These are phyloP conservation scores for Piprites chloris DNA, from an alignment of 2,113 vertebrate species.

Conservation along the genomic window DNA sequence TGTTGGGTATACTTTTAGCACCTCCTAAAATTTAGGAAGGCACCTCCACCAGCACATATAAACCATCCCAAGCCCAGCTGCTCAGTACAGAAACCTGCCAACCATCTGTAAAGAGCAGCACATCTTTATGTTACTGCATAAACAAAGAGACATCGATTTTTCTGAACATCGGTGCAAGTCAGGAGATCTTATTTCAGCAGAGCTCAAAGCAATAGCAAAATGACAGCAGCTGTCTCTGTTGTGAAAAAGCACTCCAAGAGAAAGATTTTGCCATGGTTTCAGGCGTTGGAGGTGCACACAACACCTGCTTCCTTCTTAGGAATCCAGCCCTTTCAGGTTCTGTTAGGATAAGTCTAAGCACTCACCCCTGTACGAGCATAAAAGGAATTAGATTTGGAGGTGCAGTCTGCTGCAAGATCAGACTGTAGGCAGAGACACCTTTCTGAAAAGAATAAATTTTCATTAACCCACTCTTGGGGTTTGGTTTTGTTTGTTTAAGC, in stretches of 20 bases:
- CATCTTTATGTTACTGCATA: neutral
- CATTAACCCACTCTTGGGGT: neutral
- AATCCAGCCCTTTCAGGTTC: neutral
- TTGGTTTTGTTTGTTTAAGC: constrained; percentile 2
- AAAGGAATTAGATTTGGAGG: neutral
- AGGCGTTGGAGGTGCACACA: neutral
- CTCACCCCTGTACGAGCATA: neutral
- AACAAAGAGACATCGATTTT: neutral
- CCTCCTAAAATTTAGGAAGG: neutral
- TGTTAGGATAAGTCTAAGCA: neutral
- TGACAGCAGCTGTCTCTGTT: neutral
- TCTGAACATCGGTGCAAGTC: neutral
- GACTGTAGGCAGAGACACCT: neutral
- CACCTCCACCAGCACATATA: neutral
- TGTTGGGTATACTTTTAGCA: neutral
- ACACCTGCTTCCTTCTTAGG: neutral
- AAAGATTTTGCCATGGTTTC: neutral
- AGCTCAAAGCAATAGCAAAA: neutral
- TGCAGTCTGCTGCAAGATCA: neutral
- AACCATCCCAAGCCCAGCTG: neutral
- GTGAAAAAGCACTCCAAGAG: neutral
- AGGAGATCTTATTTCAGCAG: neutral
- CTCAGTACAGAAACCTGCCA: neutral
- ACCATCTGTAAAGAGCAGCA: neutral
- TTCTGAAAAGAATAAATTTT: neutral